These are phyloP conservation scores for Aphaenogaster floridana DNA, from an alignment of 1,140 invertebrate genomes.

Conservation along the genomic window DNA sequence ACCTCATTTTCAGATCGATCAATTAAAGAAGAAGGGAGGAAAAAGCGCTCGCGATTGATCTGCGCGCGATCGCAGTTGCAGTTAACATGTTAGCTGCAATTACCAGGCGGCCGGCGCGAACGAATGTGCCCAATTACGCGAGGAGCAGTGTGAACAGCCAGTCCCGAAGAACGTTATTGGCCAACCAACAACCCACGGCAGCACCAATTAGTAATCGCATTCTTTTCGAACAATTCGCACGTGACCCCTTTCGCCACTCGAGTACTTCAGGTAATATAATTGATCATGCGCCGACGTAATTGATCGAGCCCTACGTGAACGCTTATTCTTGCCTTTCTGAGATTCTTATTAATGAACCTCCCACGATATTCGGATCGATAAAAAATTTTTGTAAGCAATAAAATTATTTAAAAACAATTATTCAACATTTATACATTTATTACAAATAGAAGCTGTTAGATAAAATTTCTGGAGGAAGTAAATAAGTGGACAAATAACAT, in stretches of 20 bases:
- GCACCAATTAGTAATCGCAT: constrained; percentile 77
- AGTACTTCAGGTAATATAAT: constrained; percentile 44
- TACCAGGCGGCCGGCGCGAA: constrained; percentile 76
- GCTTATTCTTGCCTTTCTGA: constrained; percentile 12
- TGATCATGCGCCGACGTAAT: constrained; percentile 12
- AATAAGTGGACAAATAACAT: not conserved
- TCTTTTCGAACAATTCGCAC: constrained; percentile 67
- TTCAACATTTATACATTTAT: not conserved
- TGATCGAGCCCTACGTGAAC: not conserved
- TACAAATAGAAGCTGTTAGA: not conserved
- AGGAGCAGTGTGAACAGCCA: constrained; percentile 47
- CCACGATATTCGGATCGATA: not conserved
- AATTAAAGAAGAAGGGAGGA: constrained; percentile 10
- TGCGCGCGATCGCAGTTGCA: constrained; percentile 53
- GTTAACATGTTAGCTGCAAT: constrained; percentile 81
- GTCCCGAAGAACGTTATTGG: constrained; percentile 52
- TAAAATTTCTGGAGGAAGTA: constrained; percentile 11
- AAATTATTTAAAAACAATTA: not conserved
- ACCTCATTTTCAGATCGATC: constrained; percentile 43
- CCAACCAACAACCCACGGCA: constrained; percentile 41
- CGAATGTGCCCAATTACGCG: constrained; percentile 81
- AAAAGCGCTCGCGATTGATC: constrained; percentile 36
- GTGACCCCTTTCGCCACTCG: constrained; percentile 1
- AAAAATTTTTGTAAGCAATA: not conserved
- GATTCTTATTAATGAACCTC: not conserved